Evolutionary conservation across 2,797 vertebrate species (phyloP).

Genomic region (Eupleurogrammus muticus): DNA sequence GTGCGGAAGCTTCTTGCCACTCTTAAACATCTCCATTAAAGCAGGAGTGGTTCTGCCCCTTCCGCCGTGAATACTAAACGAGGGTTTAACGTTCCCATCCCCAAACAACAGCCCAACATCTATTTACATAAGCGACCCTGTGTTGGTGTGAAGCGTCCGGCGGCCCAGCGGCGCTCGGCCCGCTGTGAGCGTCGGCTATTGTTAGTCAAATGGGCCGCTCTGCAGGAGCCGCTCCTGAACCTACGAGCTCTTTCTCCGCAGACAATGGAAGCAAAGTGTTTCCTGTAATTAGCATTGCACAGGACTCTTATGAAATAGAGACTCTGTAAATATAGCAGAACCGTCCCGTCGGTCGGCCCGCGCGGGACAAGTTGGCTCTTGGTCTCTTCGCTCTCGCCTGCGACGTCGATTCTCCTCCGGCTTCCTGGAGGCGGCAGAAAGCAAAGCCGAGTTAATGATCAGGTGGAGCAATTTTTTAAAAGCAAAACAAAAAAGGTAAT

Average conservation of each 20-base stretch:
- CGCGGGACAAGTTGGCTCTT: slow-evolving; percentile 38
- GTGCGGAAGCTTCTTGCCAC: slow-evolving; percentile 4
- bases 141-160: slow-evolving; percentile 51
- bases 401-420: slow-evolving; percentile 26
- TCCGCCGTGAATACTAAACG: slow-evolving; percentile 69
- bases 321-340: slow-evolving; percentile 25
- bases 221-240: slow-evolving; percentile 53
- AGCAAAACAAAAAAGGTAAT: slow-evolving; percentile 59
- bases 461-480: slow-evolving; percentile 62
- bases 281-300: slow-evolving; percentile 69
- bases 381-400: slow-evolving; percentile 34
- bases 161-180: slow-evolving; percentile 26
- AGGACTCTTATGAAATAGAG: slow-evolving; percentile 41
- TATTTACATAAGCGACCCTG: slow-evolving; percentile 62
- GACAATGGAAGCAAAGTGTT: slow-evolving; percentile 66
- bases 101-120: slow-evolving; percentile 35
- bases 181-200: slow-evolving; percentile 48
- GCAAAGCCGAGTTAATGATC: slow-evolving; percentile 53
- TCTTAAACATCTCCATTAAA: slow-evolving; percentile 42
- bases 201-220: slow-evolving; percentile 55
- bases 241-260: slow-evolving; percentile 45
- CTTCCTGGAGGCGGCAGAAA: slow-evolving; percentile 52
- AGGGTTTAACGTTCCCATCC: slow-evolving; percentile 52
- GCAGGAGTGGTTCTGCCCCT: slow-evolving; percentile 40
- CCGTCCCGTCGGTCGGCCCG: slow-evolving; percentile 13